Base-by-base conservation (phyloP, 2,797 vertebrate genomes). In the Toxotes lorentzi region DNA sequence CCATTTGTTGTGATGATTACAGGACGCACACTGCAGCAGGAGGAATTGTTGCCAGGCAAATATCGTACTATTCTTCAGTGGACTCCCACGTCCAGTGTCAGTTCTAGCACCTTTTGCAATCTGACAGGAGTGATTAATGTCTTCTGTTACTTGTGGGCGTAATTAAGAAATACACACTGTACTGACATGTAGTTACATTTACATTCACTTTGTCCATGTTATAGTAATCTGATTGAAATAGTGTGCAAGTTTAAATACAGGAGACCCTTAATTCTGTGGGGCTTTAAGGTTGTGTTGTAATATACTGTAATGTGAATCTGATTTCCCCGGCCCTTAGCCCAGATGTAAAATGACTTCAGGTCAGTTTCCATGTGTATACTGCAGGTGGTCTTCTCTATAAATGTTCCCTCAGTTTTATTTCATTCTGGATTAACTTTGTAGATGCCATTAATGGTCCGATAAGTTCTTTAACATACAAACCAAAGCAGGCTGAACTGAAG, bases 71-170 rank as follows among this genome's bases (percentile, higher is more conserved):
- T 87, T 86, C 68, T 81, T 71, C 81, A 71, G 69, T 73, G 2
- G 76, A 86, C 85, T 83, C 89, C 72, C 81, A 85, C 86, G 14
- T 82, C 58, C 54, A 59, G 73, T 86, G 82, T 83, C 74, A 78
- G 38, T 83, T 88, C 76, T 87, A 43, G 38, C 79, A 83, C 85
- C 76, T 86, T 43, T 82, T 84, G 77, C 78, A 81, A 76, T 74
- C 74, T 84, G 70, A 86, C 82, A 73, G 71, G 45, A 85, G 80
- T 70, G 89, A 86, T 86, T 80, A 77, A 85, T 85, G 79, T 80
- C 69, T 76, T 61, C 12, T 2, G 41, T 83, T 40, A 68, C 73
- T 65, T 35, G 75, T 86, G 74, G 75, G 71, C 40, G 69, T 71
- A 24, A 73, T 66, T 71, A 68, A 66, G 21, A 68, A 69, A 78